A percentile compares a stretch with the other conserved stretches of the same genome.
These are phyloP conservation scores for Tachyglossus aculeatus DNA, from an alignment of 2,797 vertebrate genomes.

Conservation along the genomic window DNA sequence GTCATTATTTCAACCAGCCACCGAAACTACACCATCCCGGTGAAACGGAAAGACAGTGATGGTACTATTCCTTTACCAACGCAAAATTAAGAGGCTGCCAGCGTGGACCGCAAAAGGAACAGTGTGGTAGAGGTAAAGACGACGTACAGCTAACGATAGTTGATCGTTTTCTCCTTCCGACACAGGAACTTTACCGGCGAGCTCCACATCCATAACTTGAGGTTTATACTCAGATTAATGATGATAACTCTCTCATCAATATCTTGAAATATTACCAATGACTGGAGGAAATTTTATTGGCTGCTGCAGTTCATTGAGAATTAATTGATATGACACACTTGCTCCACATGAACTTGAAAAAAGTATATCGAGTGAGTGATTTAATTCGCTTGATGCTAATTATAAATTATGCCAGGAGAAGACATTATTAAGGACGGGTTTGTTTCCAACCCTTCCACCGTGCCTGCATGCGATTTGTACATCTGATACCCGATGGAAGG, in stretches of 20 bases:
- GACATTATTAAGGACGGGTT: conserved; percentile 58
- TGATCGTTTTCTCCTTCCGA: conserved; percentile 9
- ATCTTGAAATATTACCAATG: conserved; percentile 61
- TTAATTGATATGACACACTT: conserved; percentile 65
- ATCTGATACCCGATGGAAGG: conserved; percentile 39
- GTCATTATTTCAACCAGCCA: background rate
- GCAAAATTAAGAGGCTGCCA: conserved; percentile 34
- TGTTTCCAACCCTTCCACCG: conserved; percentile 49
- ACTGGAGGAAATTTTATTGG: conserved; percentile 61
- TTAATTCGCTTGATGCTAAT: conserved; percentile 67
- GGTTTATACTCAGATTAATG: conserved; percentile 47
- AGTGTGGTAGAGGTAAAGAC: too few species aligned
- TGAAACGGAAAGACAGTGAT: too few species aligned
- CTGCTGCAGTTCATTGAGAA: conserved; percentile 67
- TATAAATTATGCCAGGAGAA: conserved; percentile 68
- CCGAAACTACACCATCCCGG: background rate
- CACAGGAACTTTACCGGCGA: conserved; percentile 15
- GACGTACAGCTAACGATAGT: conserved; percentile 21
- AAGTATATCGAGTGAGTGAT: conserved; percentile 58
- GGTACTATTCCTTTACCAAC: too few species aligned
- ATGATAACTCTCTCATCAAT: conserved; percentile 50
- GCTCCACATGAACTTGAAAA: conserved; percentile 63
- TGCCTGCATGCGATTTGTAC: conserved; percentile 49
- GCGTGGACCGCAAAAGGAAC: conserved; percentile 16
- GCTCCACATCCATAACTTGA: conserved; percentile 2